phyloP scores from a whole-genome alignment of 1,140 invertebrate species.

The Ruditapes philippinarum region DNA sequence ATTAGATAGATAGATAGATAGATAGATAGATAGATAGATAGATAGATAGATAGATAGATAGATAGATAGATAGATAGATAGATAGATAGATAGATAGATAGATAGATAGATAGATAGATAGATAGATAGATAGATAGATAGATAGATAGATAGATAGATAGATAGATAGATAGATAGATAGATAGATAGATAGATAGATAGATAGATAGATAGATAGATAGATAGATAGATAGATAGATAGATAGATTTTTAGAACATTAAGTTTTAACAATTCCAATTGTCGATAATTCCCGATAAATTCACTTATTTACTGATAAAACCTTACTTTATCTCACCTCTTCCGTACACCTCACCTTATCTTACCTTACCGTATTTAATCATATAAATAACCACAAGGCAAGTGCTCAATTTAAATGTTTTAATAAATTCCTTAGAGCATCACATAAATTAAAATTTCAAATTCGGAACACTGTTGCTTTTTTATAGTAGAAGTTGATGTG shows the following conservation, averaged over 20 bases:
- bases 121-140: slow-evolving; percentile 31
- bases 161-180: slow-evolving; percentile 31
- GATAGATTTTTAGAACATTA: not conserved
- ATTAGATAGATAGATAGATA: slow-evolving; percentile 31
- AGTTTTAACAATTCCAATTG: too few species aligned
- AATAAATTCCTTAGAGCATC: too few species aligned
- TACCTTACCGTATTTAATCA: too few species aligned
- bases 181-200: slow-evolving; percentile 31
- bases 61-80: slow-evolving; percentile 17
- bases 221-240: slow-evolving; percentile 31
- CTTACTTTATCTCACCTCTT: too few species aligned
- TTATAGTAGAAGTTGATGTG: too few species aligned
- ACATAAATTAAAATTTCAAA: too few species aligned
- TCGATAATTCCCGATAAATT: too few species aligned
- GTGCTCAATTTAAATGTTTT: too few species aligned
- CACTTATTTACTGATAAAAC: too few species aligned
- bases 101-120: slow-evolving; percentile 31
- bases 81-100: slow-evolving; percentile 31
- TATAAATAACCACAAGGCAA: too few species aligned
- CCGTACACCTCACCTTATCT: too few species aligned
- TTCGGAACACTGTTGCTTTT: too few species aligned
- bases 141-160: slow-evolving; percentile 31
- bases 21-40: slow-evolving; percentile 31
- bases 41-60: slow-evolving; percentile 16
- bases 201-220: slow-evolving; percentile 31